Evolutionary conservation across 1,140 invertebrate species (phyloP).

Genomic region (Drosophila nasuta): DNA sequence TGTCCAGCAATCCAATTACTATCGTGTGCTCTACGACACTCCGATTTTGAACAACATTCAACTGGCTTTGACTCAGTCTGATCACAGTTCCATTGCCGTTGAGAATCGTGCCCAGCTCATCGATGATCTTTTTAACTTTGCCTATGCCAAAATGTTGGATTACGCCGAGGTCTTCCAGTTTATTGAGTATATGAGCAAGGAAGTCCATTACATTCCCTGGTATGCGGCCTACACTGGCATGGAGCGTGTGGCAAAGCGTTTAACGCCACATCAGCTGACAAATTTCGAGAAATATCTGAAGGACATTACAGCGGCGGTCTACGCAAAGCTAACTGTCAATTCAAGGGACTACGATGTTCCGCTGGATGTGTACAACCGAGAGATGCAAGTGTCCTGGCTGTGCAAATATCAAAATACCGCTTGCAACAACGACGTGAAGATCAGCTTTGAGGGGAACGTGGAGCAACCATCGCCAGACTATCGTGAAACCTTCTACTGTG

Average conservation of each 20-base stretch:
- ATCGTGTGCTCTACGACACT: slow-evolving; percentile 88
- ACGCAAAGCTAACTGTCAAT: slow-evolving; percentile 52
- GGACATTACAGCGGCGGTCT: slow-evolving; percentile 45
- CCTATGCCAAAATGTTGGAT: slow-evolving; percentile 86
- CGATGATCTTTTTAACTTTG: slow-evolving; percentile 91
- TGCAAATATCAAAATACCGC: slow-evolving; percentile 85
- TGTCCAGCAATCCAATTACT: slow-evolving; percentile 86
- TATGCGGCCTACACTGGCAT: slow-evolving; percentile 80
- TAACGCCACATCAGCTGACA: slow-evolving; percentile 48
- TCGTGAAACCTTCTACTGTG: slow-evolving; percentile 87
- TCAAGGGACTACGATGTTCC: slow-evolving; percentile 41
- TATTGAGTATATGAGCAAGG: slow-evolving; percentile 85
- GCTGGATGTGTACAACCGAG: slow-evolving; percentile 77
- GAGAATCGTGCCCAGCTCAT: slow-evolving; percentile 92
- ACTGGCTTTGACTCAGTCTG: slow-evolving; percentile 74
- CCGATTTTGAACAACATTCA: slow-evolving; percentile 86
- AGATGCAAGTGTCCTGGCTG: slow-evolving; percentile 85
- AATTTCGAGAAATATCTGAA: slow-evolving; percentile 56
- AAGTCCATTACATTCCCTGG: slow-evolving; percentile 87
- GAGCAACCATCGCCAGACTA: slow-evolving; percentile 85
- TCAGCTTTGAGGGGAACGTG: slow-evolving; percentile 6
- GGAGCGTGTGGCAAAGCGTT: slow-evolving; percentile 41
- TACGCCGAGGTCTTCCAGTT: slow-evolving; percentile 86
- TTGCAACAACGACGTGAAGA: slow-evolving; percentile 80
- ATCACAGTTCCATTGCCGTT: slow-evolving; percentile 86